Evolutionary conservation across 1,140 invertebrate species (phyloP).

Genomic region (Lamellibrachia luymesi): DNA sequence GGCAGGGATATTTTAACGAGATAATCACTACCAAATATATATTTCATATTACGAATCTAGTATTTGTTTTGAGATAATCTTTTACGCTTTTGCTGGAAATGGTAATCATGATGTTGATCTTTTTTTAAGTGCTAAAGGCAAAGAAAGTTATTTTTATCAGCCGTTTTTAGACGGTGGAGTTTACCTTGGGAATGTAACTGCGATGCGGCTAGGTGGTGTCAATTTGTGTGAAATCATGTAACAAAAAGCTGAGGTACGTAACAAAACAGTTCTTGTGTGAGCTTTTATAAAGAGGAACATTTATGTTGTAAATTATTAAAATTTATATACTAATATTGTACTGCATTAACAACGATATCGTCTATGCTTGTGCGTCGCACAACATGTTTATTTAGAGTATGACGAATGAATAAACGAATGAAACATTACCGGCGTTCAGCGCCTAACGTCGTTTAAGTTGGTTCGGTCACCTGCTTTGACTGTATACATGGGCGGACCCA

Average conservation of each 20-base stretch:
- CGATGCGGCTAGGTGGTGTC: background rate
- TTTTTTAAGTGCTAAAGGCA: background rate
- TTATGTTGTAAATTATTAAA: background rate
- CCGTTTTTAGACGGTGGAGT: background rate
- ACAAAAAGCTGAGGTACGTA: background rate
- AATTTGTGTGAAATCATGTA: background rate
- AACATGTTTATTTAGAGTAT: background rate
- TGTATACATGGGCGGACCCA: background rate
- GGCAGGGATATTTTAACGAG: background rate
- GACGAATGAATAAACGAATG: constrained; percentile 1
- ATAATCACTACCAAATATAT: background rate
- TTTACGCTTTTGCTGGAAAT: background rate
- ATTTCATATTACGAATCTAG: background rate
- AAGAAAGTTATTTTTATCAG: background rate
- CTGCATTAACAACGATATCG: no score
- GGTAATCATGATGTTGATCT: background rate
- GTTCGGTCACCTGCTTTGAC: background rate
- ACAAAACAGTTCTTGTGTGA: no score
- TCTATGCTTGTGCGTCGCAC: background rate
- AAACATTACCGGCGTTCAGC: background rate
- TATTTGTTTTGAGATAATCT: background rate
- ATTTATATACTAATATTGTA: background rate
- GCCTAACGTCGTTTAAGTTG: no score
- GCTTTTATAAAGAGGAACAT: background rate
- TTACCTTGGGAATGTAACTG: background rate